Base-by-base conservation (phyloP, 2,888 invertebrate species). In the Tipula vernalis region DNA sequence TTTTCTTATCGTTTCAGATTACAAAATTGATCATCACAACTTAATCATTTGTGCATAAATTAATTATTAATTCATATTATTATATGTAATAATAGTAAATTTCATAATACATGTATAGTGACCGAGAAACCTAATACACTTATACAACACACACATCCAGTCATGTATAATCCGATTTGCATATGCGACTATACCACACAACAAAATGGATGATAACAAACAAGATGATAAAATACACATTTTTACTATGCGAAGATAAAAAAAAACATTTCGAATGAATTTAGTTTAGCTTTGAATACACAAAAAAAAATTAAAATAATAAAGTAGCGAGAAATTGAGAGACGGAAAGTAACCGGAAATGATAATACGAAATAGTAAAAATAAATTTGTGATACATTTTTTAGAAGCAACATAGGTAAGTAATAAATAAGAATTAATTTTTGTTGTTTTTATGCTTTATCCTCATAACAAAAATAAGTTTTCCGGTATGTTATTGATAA, bases 341-440 rank as follows among this genome's bases (percentile, higher is more conserved):
- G 71, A 71, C 71, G 71, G 71, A 71, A 71, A 71, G 28, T 28
- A 71, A 84, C 41, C 41, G 84, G 84, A 84, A 84, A 84, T 84
- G 84, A 84, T 84, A 84, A 84, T 84, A 84, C 84, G 84, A 84
- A 84, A 84, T 39, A 15, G 41, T 41, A 84, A 84, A 39, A 84
- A 84, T 39, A 84, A 39, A 84, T 84, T 41, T 36, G 13, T 84
- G 41, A 41, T 39, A 36, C 12, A 39, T 39, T 84, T 84, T 84
- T 84, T 84, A 41, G 84, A 84, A 18, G 41, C 39, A 41, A 84
- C 84, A 84, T 84, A 84, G 84, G 84, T 84, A 84, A 84, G 84
- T 15, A 13, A 36, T 10, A 5, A 71, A 71, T 28, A 6, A 12
- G n/a, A 71, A 28, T 28, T 71, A 28, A 10, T 71, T 71, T 71